Percentiles rank a stretch among this genome's conserved stretches.
Conservation (phyloP, 2,888 invertebrate genomes). For the Priocnemis perturbator region DNA sequence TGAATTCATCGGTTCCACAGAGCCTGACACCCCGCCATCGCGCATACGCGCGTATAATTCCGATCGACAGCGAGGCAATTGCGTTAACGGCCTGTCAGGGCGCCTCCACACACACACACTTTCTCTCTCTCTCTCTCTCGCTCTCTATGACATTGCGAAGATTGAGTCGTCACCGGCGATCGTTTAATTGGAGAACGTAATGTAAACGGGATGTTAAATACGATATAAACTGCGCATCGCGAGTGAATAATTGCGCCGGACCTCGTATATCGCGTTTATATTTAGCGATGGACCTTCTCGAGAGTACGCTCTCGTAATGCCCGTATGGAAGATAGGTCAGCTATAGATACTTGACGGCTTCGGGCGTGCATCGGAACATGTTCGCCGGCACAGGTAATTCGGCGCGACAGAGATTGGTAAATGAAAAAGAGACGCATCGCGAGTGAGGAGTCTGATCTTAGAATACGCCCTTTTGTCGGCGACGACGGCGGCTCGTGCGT, state of each 20-base stretch:
- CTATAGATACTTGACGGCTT: too few relatives aligned
- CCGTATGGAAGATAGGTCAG: too few relatives aligned
- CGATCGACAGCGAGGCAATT: conserved; percentile 42
- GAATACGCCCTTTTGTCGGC: conserved; percentile 50
- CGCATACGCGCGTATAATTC: conserved; percentile 11
- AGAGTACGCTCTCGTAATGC: conserved; percentile 8
- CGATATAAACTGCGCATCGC: too few relatives aligned
- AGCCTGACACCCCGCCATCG: conserved; percentile 8
- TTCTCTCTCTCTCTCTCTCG: conserved; percentile 13
- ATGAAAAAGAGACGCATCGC: too few relatives aligned
- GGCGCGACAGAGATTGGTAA: too few relatives aligned
- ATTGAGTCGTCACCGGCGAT: conserved; percentile 31
- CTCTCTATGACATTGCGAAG: conserved; percentile 28
- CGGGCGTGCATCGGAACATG: too few relatives aligned
- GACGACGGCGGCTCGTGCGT: conserved; percentile 54
- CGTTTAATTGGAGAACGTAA: too few relatives aligned
- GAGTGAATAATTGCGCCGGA: too few relatives aligned
- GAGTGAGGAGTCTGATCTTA: conserved; percentile 3
- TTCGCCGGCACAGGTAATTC: too few relatives aligned
- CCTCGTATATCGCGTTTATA: too few relatives aligned
- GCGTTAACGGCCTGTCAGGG: conserved; percentile 42
- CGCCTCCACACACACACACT: not conserved
- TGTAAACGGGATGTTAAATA: conserved; percentile 5
- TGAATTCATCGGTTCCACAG: conserved; percentile 28
- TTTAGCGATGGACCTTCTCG: not conserved